Evolutionary conservation across 2,797 vertebrate genomes (phyloP), one percentile per base, ranked within the genome.

Genomic region (Epinephelus malabaricus): DNA sequence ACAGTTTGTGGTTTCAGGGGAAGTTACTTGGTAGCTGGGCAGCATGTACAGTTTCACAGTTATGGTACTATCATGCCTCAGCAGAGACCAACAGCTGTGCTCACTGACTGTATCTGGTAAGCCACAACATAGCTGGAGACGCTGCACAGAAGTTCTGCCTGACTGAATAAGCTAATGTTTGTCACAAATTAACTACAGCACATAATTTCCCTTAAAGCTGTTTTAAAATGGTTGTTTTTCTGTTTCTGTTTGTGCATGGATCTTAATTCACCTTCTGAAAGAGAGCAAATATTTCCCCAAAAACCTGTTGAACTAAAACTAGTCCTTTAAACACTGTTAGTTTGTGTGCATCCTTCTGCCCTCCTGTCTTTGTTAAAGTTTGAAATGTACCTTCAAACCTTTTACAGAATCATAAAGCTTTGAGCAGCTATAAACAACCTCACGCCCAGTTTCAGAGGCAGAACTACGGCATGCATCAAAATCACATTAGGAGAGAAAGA

Each of bases 401-500:
- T 30, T 8, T 2, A 38, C 30, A 66, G n/a, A 69, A 58, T 45
- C 5, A 53, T 38, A 61, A 67, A 30, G 19, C n/a, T 56, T 34
- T 56, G 14, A 59, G 7, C 11, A 4, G 6, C 8, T 21, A 3
- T 46, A 11, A 77, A 60, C n/a, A 76, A 27, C 1, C 15, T 21
- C 1, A 23, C 1, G 0, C 56, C 27, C 30, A 5, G 21, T 68
- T 30, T 3, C 1, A 3, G 6, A 6, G 23, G 13, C 40, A 61
- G 10, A 53, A 62, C 25, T 34, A 9, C 43, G 2, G 27, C 46
- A 10, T 6, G 25, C 3, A 61, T 18, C 43, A 46, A 27, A n/a
- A 15, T 70, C 21, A 1, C 25, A 7, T 73, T n/a, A 23, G 27
- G 3, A 14, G 18, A 21, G 30, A 75, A 87, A 78, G 60, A 27